phyloP scores from a whole-genome alignment of 2,797 vertebrate species.

The Steatocranus sp. region DNA sequence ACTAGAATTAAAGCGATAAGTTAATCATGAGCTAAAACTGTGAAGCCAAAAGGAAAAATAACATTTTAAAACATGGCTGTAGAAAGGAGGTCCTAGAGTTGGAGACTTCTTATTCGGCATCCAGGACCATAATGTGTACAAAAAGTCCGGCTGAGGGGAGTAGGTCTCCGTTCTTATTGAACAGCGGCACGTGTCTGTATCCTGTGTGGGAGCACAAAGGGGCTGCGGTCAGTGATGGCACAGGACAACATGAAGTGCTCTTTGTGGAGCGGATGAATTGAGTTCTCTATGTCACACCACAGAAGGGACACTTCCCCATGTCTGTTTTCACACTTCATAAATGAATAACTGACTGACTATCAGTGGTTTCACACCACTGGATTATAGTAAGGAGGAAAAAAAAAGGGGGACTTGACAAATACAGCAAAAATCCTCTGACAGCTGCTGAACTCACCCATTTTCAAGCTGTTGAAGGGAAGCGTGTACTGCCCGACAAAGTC shows the following conservation, averaged over 20 bases:
- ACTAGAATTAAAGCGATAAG: slow-evolving; percentile 25
- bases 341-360: background rate
- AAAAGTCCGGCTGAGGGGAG: slow-evolving; percentile 88
- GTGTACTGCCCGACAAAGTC: slow-evolving; percentile 93
- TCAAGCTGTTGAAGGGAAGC: slow-evolving; percentile 85
- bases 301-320: background rate
- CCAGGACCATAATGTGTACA: slow-evolving; percentile 78
- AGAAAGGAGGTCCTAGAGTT: background rate
- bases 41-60: background rate
- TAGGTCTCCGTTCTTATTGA: slow-evolving; percentile 81
- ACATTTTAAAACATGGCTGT: slow-evolving; percentile 1
- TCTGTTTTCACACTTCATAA: background rate
- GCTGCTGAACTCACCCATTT: slow-evolving; percentile 80
- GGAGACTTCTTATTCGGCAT: slow-evolving; percentile 55
- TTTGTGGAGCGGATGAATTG: slow-evolving; percentile 12
- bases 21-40: slow-evolving; percentile 27
- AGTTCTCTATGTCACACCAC: background rate
- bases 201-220: slow-evolving; percentile 71
- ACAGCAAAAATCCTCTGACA: background rate
- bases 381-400: background rate
- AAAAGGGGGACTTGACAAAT: background rate
- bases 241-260: background rate
- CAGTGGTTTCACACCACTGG: background rate
- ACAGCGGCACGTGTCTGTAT: slow-evolving; percentile 91
- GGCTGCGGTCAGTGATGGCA: slow-evolving; percentile 1